Evolutionary conservation across 37 sponge, comb jelly and placozoan genomes (phyloP), one percentile per base, ranked within the genome.

Genomic region (Tethya wilhelma): DNA sequence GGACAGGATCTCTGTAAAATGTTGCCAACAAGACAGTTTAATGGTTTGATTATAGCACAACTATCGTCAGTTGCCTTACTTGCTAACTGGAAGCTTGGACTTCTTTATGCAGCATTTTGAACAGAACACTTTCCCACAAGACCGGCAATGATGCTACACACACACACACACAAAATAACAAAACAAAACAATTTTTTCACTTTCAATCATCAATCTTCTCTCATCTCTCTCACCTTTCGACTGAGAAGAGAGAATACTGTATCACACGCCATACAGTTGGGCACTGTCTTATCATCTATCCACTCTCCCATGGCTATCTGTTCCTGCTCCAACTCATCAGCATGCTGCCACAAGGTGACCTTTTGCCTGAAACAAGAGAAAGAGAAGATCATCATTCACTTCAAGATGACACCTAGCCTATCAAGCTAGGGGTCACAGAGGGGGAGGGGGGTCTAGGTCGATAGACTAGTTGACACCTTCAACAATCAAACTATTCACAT

Each of bases 81-180:
- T 90, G 81, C 77, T 84, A 41, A 75, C 67, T 12, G 91, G 76
- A 0, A 84, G 44, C 31, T 77, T 71, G n/a, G 67, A 62, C 77
- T 81, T 84, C 30, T 77, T 73, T 32, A 53, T 60, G 46, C 91
- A 90, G 81, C 95, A 95, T 26, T 78, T 68, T 6, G 28, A 33
- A 62, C 95, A 95, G 74, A 84, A 95, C 7, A 95, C 89, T 56
- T 72, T 75, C 12, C 95, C 95, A 90, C 95, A 95, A 22, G 78
- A 79, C 38, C 95, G 67, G 46, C 95, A 95, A 83, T 95, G 95
- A 73, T 95, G 95, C 89, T 95, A 57, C 22, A 38, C 46, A 36
- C n/a, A 60, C 56, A 86, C 44, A 85, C 38, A 38, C 31, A 82
- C 29, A 57, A 58, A 6, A 56, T 22, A 38, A 64, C 5, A 45